phyloP scores from a whole-genome alignment of 2,888 invertebrate species.

The Amaurobius ferox region DNA sequence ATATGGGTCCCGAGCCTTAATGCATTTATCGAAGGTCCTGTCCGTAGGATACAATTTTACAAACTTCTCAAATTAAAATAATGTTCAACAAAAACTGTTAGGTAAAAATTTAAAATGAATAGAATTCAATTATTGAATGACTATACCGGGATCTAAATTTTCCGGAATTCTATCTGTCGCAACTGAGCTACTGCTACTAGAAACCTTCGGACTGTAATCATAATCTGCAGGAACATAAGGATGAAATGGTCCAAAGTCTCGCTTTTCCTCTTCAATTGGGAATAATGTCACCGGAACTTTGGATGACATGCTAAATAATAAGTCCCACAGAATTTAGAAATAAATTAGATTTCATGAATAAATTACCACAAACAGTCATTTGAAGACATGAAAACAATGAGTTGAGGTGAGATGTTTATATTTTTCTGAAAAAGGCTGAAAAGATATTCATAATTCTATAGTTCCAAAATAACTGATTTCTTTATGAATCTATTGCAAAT shows the following conservation, averaged over 20 bases:
- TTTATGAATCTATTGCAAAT: too few species aligned
- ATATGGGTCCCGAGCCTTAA: too few species aligned
- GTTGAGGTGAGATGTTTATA: too few species aligned
- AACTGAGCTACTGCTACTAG: neutral
- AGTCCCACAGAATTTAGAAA: neutral
- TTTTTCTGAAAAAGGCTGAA: too few species aligned
- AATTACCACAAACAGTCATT: neutral
- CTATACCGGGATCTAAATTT: conserved; percentile 35
- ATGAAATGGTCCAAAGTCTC: neutral
- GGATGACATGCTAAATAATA: conserved; percentile 40
- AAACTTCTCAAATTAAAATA: too few species aligned
- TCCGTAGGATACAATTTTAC: too few species aligned
- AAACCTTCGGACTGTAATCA: neutral
- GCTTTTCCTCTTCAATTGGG: conserved; percentile 48
- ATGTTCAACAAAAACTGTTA: neutral
- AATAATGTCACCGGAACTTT: conserved; percentile 44
- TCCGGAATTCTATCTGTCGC: conserved; percentile 30
- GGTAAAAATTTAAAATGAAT: neutral
- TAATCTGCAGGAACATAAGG: neutral
- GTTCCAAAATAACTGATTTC: too few species aligned
- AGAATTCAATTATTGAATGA: too few species aligned
- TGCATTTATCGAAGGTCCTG: too few species aligned
- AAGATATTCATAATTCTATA: too few species aligned
- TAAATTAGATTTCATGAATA: neutral
- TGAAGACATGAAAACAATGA: neutral